Base-by-base conservation (phyloP, 2,113 vertebrate species). In the Pachycephala philippinensis region DNA sequence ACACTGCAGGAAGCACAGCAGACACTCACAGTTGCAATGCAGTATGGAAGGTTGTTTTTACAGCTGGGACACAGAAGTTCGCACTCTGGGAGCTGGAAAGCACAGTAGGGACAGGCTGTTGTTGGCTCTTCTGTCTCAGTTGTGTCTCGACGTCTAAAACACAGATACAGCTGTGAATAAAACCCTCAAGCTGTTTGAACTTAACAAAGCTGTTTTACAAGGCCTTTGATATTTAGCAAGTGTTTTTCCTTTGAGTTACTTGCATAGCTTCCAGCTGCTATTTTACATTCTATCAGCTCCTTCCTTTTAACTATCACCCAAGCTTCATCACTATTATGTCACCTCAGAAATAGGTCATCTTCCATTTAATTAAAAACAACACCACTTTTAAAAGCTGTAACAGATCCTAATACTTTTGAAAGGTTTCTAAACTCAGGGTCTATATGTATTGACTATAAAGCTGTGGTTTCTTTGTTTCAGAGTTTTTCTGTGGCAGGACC, bases 1-100 rank as follows among this genome's bases (percentile, higher is more conserved):
- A 13, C 4, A 1, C 18, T 40, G 56, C 37, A 53, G 69, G 18
- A 54, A 74, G 15, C 13, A 6, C 1, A 1, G 44, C 47, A 56
- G 60, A 16, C 35, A 97, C 98, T 98, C 83, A 99, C 99, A 13
- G 99, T 99, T 56, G 98, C 98, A 16, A 99, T 99, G 90, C 99
- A 99, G 74, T 99, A 99, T 0, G 99, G 99, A 44, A 99, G 98
- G 84, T 97, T 99, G 97, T 99, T 99, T 91, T 99, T 99, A 95
- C 99, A 99, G 79, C 98, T 98, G 2, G 98, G 98, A 65, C 99
- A 99, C 66, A 99, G 81, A 9, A 99, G 98, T 66, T 99, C 99
- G 3, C 98, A 99, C 84, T 99, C 98, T 0, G 99, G 98, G 28
- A 99, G 98, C 89, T 98, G 98, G 97, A 99, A 99, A 14, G 97